phyloP scores from a whole-genome alignment of 2,888 invertebrate species.

The Patella depressa region DNA sequence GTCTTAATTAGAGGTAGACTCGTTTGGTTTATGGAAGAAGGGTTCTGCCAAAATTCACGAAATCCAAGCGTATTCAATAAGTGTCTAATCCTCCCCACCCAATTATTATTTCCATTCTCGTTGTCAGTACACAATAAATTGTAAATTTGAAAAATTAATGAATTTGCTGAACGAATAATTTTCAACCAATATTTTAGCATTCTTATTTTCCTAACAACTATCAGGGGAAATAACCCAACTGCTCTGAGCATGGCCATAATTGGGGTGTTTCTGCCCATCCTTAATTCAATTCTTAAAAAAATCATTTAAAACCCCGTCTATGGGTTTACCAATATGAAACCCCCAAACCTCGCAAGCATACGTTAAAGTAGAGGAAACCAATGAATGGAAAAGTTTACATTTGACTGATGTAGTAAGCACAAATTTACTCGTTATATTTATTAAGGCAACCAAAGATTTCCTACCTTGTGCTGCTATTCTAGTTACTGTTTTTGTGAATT shows the following conservation, averaged over 20 bases:
- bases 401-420: background rate
- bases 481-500: background rate
- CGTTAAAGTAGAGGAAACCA: background rate
- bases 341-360: conserved; percentile 8
- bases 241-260: background rate
- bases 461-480: background rate
- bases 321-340: background rate
- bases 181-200: background rate
- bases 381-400: background rate
- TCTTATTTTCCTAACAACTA: background rate
- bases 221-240: background rate
- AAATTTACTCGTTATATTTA: background rate
- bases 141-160: background rate
- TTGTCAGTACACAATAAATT: background rate
- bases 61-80: too few relatives aligned
- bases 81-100: background rate
- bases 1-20: background rate
- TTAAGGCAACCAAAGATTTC: background rate
- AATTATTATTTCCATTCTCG: background rate
- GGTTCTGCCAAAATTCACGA: too few relatives aligned
- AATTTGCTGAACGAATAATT: background rate
- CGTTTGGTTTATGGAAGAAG: too few relatives aligned
- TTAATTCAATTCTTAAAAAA: background rate
- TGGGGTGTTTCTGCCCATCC: background rate
- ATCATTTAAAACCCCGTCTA: background rate